phyloP scores from a whole-genome alignment of 1,140 invertebrate species.

The Heliconius eleuchia region DNA sequence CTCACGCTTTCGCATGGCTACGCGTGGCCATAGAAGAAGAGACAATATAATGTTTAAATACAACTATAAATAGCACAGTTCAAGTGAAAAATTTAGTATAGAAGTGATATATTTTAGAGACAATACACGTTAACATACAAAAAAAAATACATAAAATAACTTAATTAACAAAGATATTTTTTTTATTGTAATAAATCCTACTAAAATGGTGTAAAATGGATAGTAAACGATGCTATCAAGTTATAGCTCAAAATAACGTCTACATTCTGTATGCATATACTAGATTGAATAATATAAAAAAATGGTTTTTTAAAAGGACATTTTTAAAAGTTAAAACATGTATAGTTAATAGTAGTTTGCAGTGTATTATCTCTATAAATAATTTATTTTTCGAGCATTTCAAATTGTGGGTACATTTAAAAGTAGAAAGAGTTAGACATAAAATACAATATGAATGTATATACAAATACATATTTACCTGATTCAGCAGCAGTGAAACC shows the following conservation, averaged over 20 bases:
- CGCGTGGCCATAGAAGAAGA: constrained; percentile 76
- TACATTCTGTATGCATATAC: too few species aligned
- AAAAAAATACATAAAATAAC: neutral
- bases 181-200: too few species aligned
- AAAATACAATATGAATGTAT: constrained; percentile 3
- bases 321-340: neutral
- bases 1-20: constrained; percentile 80
- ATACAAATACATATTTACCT: constrained; percentile 74
- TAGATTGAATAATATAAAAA: too few species aligned
- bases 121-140: neutral
- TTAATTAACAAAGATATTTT: neutral
- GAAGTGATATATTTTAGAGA: constrained; percentile 6
- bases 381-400: constrained; percentile 37
- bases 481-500: constrained; percentile 95
- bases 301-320: neutral
- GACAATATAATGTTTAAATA: constrained; percentile 67
- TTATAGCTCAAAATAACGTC: too few species aligned
- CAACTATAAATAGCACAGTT: constrained; percentile 23
- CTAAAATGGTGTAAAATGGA: too few species aligned
- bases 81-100: neutral
- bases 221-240: neutral
- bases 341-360: neutral
- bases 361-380: constrained; percentile 3
- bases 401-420: constrained; percentile 47
- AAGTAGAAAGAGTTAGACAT: constrained; percentile 33